Conservation (phyloP, 2,113 vertebrate genomes). For the Rhea americana region DNA sequence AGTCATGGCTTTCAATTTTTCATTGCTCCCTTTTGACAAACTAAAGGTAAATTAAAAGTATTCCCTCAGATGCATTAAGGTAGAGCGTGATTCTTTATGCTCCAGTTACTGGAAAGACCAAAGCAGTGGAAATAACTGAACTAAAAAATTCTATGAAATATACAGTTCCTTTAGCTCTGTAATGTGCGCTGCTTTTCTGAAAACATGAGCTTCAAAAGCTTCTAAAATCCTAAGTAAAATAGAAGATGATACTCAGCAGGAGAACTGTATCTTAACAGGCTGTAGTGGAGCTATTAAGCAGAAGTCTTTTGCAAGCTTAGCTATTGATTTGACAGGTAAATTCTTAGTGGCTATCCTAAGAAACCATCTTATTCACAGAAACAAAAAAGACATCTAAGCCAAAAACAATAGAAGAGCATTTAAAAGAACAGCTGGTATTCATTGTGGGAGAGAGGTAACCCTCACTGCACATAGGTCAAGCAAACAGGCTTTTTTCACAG, state of each 20-base stretch:
- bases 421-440: neutral
- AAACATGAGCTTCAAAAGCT: slow-evolving; percentile 35
- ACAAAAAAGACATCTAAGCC: neutral
- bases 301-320: neutral
- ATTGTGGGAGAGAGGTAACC: neutral
- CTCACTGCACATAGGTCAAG: neutral
- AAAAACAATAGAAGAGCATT: neutral
- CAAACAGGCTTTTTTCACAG: neutral
- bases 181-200: slow-evolving; percentile 18
- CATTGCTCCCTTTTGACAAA: neutral
- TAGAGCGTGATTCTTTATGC: slow-evolving; percentile 66
- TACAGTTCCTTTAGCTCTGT: slow-evolving; percentile 23
- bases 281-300: neutral
- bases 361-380: neutral
- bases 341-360: neutral
- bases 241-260: neutral
- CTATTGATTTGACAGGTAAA: neutral
- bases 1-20: slow-evolving; percentile 32
- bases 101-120: slow-evolving; percentile 69
- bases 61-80: slow-evolving; percentile 67
- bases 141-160: slow-evolving; percentile 68
- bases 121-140: slow-evolving; percentile 64
- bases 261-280: neutral
- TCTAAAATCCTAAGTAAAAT: neutral
- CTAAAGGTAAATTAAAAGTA: slow-evolving; percentile 68